These are phyloP conservation scores for Gymnosoma rotundatum DNA, from an alignment of 2,888 invertebrate genomes.

Conservation along the genomic window DNA sequence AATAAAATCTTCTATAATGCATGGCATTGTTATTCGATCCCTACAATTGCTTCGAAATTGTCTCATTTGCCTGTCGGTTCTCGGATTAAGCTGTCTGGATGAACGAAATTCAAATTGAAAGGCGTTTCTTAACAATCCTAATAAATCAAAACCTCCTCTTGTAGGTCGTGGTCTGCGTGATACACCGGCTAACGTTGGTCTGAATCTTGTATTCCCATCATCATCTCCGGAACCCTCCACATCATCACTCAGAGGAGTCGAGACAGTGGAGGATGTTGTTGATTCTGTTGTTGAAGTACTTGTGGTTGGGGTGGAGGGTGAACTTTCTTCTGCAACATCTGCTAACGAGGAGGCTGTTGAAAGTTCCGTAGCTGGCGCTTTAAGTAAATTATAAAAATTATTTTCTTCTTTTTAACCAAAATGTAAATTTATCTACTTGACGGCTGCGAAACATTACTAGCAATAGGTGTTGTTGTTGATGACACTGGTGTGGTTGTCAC, in stretches of 20 bases:
- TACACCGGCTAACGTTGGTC: conserved; percentile 70
- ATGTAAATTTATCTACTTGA: conserved; percentile 23
- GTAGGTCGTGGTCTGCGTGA: conserved; percentile 77
- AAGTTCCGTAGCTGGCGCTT: not conserved
- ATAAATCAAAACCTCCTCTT: conserved; percentile 79
- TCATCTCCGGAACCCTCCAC: conserved; percentile 85
- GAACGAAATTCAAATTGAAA: conserved; percentile 75
- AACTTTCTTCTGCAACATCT: conserved; percentile 39
- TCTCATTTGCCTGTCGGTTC: conserved; percentile 59
- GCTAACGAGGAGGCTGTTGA: conserved; percentile 61
- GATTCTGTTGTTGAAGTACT: conserved; percentile 52
- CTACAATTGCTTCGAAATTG: conserved; percentile 83
- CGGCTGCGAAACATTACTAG: conserved; percentile 10
- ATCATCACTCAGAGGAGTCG: conserved; percentile 77
- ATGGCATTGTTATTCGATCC: conserved; percentile 90
- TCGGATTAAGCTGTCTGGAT: conserved; percentile 65
- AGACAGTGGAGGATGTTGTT: conserved; percentile 54
- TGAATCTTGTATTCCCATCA: conserved; percentile 63
- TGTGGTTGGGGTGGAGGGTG: conserved; percentile 68
- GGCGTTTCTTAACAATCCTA: conserved; percentile 79
- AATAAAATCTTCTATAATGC: conserved; percentile 92
- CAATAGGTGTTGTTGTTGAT: conserved; percentile 10
- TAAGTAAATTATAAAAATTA: not conserved
- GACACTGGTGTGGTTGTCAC: conserved; percentile 30
- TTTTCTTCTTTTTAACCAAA: not conserved